Evolutionary conservation across 2,797 vertebrate genomes (phyloP).

Genomic region (Prunella strophiata): DNA sequence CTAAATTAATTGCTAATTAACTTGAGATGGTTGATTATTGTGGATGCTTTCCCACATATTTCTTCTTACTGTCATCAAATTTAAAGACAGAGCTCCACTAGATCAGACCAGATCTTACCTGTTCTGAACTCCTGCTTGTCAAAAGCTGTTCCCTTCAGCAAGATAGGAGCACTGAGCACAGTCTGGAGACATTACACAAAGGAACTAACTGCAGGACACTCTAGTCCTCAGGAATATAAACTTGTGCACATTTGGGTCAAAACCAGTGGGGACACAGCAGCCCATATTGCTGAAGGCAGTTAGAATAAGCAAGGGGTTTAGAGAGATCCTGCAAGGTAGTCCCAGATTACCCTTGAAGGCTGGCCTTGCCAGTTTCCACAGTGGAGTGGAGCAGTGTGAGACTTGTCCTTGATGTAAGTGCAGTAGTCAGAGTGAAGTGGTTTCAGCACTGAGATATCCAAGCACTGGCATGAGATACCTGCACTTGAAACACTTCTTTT

Average conservation of each 20-base stretch:
- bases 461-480: neutral
- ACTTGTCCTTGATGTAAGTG: neutral
- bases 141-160: neutral
- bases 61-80: constrained; percentile 6
- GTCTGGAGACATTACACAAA: neutral
- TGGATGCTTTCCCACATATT: constrained; percentile 38
- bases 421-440: neutral
- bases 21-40: constrained; percentile 31
- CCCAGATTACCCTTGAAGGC: neutral
- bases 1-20: constrained; percentile 67
- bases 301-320: neutral
- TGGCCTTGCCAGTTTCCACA: neutral
- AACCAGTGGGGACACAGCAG: neutral
- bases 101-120: neutral
- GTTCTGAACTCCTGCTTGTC: neutral
- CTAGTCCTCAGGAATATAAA: neutral
- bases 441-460: neutral
- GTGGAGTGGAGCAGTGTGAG: neutral
- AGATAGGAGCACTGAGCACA: neutral
- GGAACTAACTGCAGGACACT: neutral
- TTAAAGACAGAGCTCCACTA: neutral
- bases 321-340: neutral
- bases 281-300: neutral
- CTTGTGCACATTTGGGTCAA: neutral
- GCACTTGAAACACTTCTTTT: neutral